Percentiles rank a stretch among this genome's conserved stretches.
These are phyloP conservation scores for Papilio dardanus DNA, from an alignment of 1,140 invertebrate genomes.

Conservation along the genomic window DNA sequence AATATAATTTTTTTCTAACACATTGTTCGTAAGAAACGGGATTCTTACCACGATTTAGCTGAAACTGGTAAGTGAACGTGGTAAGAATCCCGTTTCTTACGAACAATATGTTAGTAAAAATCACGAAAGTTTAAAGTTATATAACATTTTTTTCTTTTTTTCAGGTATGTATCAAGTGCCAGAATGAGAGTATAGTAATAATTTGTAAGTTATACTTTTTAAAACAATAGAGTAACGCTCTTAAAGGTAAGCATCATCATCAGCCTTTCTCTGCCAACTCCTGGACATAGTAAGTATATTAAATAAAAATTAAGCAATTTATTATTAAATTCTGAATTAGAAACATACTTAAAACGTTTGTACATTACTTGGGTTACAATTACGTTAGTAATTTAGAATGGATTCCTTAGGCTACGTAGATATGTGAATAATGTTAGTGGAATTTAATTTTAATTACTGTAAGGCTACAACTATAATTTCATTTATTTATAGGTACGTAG, in stretches of 20 bases:
- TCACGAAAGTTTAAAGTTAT: too few relatives aligned
- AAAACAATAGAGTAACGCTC: background rate
- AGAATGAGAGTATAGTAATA: background rate
- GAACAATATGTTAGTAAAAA: too few relatives aligned
- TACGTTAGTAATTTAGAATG: background rate
- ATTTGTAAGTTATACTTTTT: background rate
- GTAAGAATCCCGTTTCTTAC: too few relatives aligned
- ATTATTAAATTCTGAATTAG: background rate
- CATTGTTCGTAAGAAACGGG: too few relatives aligned
- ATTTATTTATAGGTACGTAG: background rate
- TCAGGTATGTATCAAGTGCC: conserved; percentile 3
- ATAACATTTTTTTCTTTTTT: background rate
- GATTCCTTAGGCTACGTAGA: background rate
- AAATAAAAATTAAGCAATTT: background rate
- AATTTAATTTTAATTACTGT: conserved; percentile 5
- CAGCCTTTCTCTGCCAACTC: too few relatives aligned
- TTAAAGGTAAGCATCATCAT: too few relatives aligned
- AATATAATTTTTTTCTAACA: too few relatives aligned
- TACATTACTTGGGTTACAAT: background rate
- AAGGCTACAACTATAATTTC: background rate
- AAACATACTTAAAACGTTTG: background rate
- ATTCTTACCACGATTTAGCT: too few relatives aligned
- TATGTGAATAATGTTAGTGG: background rate
- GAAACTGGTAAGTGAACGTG: too few relatives aligned
- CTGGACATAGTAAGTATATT: background rate